phyloP scores from a whole-genome alignment of 2,797 vertebrate genomes.

The Carcharodon carcharias region DNA sequence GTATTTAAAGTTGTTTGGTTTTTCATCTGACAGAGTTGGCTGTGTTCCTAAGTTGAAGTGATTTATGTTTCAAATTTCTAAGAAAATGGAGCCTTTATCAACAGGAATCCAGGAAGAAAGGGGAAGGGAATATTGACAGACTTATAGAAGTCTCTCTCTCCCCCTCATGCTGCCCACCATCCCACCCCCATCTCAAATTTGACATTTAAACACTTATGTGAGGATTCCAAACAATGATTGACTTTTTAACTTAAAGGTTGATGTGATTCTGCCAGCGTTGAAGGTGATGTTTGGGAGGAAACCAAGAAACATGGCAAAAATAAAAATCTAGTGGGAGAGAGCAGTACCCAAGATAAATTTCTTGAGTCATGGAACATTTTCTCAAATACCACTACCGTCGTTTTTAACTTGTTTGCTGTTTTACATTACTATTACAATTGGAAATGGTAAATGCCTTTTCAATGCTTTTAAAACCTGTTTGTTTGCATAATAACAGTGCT shows the following conservation, averaged over 20 bases:
- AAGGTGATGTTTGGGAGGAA: neutral
- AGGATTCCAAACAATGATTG: neutral
- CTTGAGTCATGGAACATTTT: neutral
- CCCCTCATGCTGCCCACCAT: neutral
- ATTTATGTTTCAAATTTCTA: neutral
- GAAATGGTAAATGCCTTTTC: neutral
- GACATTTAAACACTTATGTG: neutral
- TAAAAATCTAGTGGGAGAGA: neutral
- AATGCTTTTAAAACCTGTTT: neutral
- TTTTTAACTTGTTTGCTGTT: neutral
- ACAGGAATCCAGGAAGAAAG: neutral
- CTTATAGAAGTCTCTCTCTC: neutral
- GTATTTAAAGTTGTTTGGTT: neutral
- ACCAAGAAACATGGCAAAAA: neutral
- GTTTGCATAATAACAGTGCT: neutral
- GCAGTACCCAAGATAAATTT: neutral
- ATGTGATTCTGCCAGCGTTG: neutral
- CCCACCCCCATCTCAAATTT: neutral
- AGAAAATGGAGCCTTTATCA: neutral
- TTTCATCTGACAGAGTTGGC: constrained; percentile 3
- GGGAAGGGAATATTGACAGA: neutral
- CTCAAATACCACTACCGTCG: neutral
- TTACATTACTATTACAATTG: neutral
- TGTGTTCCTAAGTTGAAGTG: neutral
- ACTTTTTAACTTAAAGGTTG: neutral